Conservation (phyloP, 2,888 invertebrate species). For the Anarsia innoxiella region DNA sequence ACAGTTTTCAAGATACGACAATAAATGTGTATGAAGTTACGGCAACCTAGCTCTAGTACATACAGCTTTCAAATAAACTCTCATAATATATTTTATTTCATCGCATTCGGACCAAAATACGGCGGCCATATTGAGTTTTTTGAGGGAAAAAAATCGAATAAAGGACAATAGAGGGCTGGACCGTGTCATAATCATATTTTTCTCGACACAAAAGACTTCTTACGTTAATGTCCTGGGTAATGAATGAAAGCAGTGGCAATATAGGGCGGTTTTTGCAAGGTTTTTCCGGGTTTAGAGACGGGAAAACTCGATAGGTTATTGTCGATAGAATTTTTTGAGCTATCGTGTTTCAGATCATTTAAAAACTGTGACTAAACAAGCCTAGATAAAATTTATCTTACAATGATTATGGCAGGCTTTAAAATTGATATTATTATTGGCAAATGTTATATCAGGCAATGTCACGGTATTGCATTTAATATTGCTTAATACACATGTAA, state of each 20-base stretch:
- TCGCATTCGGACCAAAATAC: too few relatives aligned
- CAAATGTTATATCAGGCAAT: too few relatives aligned
- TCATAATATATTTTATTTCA: too few relatives aligned
- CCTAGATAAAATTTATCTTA: background rate
- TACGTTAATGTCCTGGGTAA: slow-evolving; percentile 63
- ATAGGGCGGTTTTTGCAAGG: slow-evolving; percentile 28
- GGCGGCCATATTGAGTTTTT: slow-evolving; percentile 50
- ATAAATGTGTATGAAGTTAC: too few relatives aligned
- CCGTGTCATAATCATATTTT: slow-evolving; percentile 70
- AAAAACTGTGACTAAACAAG: background rate
- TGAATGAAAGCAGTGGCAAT: slow-evolving; percentile 61
- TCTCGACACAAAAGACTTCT: slow-evolving; percentile 62
- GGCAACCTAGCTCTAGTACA: too few relatives aligned
- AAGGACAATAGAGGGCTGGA: slow-evolving; percentile 63
- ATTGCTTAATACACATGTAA: too few relatives aligned
- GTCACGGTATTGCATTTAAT: too few relatives aligned
- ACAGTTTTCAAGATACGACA: too few relatives aligned
- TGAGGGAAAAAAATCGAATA: slow-evolving; percentile 56
- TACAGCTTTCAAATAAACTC: too few relatives aligned
- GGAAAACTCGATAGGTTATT: too few relatives aligned
- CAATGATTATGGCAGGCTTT: background rate
- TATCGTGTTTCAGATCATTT: too few relatives aligned
- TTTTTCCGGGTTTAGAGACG: slow-evolving; percentile 19
- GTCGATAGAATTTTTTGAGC: too few relatives aligned
- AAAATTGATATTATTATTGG: background rate